Percentiles rank a stretch among this genome's conserved stretches.
phyloP scores from a whole-genome alignment of 2,113 vertebrate genomes.

The Laticauda laticaudata region DNA sequence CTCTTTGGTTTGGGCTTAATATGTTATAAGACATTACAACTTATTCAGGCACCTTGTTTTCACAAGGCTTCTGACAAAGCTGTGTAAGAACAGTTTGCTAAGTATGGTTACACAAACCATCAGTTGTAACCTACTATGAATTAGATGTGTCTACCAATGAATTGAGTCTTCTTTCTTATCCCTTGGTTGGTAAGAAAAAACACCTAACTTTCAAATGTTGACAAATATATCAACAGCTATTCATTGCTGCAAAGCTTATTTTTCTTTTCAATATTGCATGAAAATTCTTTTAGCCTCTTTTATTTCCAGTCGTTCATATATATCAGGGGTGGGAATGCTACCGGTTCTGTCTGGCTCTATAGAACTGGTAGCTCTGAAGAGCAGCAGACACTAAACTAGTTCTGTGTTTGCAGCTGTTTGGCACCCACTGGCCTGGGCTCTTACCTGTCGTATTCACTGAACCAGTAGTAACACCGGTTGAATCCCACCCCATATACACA shows the following conservation, averaged over 20 bases:
- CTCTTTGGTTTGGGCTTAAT: neutral
- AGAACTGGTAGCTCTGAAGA: too few species aligned
- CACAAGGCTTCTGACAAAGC: neutral
- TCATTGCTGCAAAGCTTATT: neutral
- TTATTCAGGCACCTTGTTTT: neutral
- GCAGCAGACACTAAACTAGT: too few species aligned
- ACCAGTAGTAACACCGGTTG: too few species aligned
- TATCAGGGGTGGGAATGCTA: too few species aligned
- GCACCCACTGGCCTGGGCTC: too few species aligned
- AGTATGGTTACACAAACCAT: neutral
- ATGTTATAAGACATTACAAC: neutral
- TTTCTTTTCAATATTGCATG: neutral
- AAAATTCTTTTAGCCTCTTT: neutral
- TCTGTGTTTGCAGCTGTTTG: too few species aligned
- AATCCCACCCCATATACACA: neutral
- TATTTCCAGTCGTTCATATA: neutral
- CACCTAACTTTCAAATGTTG: neutral
- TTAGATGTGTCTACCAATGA: neutral
- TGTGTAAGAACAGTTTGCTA: neutral
- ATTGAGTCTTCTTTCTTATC: neutral
- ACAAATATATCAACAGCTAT: neutral
- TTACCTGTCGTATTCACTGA: too few species aligned
- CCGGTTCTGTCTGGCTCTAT: too few species aligned
- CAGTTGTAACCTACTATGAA: neutral
- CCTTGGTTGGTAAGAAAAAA: neutral